Base-by-base conservation (phyloP, 2,797 vertebrate genomes). In the Esox masquinongy region DNA sequence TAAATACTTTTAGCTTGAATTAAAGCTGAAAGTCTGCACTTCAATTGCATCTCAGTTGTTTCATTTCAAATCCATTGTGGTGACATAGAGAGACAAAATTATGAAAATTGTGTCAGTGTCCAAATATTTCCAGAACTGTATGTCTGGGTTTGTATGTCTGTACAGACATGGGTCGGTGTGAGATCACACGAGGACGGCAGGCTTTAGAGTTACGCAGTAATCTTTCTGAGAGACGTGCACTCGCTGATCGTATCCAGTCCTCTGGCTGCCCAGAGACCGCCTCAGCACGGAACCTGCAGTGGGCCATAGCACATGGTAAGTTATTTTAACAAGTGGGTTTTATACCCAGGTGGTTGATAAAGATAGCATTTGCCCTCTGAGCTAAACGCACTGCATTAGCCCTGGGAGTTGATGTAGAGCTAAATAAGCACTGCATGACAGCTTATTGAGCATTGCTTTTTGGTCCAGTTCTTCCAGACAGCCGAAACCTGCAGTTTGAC, bases 121-220 rank as follows among this genome's bases (percentile, higher is more conserved):
- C 29, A 31, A 31, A 31, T 31, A 31, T 3, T 31, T 31, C 29
- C 29, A 3, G 29, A 31, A 24, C 34, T 74, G 49, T 7, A 14
- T 72, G 34, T 79, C 14, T 47, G 9, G 43, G 11, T 11, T 47
- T 47, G 43, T 7, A 43, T 43, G 5, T 73, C 24, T 70, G 0
- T 0, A 0, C 88, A 97, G 96, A 97, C 84, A 96, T 97, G 96
- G 96, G 96, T 29, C 93, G 86, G 0, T 95, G 93, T 83, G 86
- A 86, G 50, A 92, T 97, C 79, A 96, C 95, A 0, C 90, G 90
- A 17, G 95, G 95, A 8, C 88, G 94, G 12, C 96, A 97, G 88
- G 96, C 96, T 0, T 91, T 96, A 89, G 96, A 97, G 90, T 93
- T 97, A 4, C 93, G 95, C 75, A 97, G 96, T 85, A 97, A 96